Evolutionary conservation across 2,888 invertebrate genomes (phyloP).

Genomic region (Chaetogeoica ovagalla): DNA sequence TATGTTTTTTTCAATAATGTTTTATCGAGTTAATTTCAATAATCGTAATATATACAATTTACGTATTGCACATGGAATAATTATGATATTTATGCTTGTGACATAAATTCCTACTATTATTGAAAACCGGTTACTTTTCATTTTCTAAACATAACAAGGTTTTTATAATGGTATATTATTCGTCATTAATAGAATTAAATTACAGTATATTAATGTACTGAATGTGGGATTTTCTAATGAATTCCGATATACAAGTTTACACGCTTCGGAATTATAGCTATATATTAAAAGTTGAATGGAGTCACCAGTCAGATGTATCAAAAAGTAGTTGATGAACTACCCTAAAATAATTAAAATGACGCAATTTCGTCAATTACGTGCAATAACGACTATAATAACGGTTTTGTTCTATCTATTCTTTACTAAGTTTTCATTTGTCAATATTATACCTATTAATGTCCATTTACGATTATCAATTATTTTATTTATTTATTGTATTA

Average conservation of each 20-base stretch:
- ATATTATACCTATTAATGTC: too few relatives aligned
- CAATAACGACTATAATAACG: not conserved
- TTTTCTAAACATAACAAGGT: too few relatives aligned
- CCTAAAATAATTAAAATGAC: conserved; percentile 16
- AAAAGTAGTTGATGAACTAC: conserved; percentile 22
- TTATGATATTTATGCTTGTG: too few relatives aligned
- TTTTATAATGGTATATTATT: too few relatives aligned
- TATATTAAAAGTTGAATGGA: conserved; percentile 31
- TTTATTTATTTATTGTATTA: too few relatives aligned
- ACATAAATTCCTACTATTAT: too few relatives aligned
- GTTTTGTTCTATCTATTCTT: not conserved
- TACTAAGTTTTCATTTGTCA: not conserved
- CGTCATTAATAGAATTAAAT: not conserved
- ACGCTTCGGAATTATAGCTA: conserved; percentile 40
- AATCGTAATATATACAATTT: too few relatives aligned
- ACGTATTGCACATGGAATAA: too few relatives aligned
- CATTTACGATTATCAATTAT: too few relatives aligned
- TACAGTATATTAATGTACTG: conserved; percentile 31
- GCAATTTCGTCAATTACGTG: not conserved
- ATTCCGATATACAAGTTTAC: conserved; percentile 35
- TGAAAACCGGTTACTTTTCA: too few relatives aligned
- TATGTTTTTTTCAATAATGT: too few relatives aligned
- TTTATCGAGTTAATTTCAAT: too few relatives aligned
- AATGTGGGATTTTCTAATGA: conserved; percentile 33
- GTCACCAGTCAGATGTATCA: conserved; percentile 25